Evolutionary conservation across 1,140 invertebrate genomes (phyloP), one percentile per base, ranked within the genome.

Genomic region (Drosophila pandora): DNA sequence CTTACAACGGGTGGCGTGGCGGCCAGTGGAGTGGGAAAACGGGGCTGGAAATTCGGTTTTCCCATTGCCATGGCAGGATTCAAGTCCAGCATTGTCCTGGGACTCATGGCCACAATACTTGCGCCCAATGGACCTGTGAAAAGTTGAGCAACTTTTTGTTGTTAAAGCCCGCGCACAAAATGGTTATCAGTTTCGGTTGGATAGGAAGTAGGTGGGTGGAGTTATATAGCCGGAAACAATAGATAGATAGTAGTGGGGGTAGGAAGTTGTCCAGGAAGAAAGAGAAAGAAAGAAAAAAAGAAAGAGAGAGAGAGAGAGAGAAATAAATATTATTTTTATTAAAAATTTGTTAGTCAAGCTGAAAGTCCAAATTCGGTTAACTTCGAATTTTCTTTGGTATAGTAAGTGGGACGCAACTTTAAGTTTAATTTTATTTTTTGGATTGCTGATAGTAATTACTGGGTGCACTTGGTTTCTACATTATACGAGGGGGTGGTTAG

Each of bases 31-130:
- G 91, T 80, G 62, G 91, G 82, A 47, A 91, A 76, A 57, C 88
- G 76, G n/a, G 91, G 90, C 77, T 92, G 88, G 69, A 92, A 92
- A 30, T 71, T 79, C 22, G 91, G 90, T 77, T 92, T 92, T 58
- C 85, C 76, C 85, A 92, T 90, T 34, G 90, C 88, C 79, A 91
- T 58, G 25, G 91, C 91, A 47, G 91, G 90, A 91, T 92, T 91
- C 39, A 92, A 48, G 58, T 91, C 90, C 52, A 92, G 56, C 90
- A 92, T 90, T 37, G 88, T 92, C 50, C 90, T 79, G 30, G 90
- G 91, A 85, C 90, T 91, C 90, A 92, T 92, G 54, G 91, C 91
- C 52, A 92, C 88, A 68, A 92, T 92, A 72, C 91, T 91, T 62
- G 91, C 91, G 57, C 91, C 91, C 76, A 91, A 72, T 1, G 91